Evolutionary conservation across 1,140 invertebrate genomes (phyloP).

Genomic region (Tribolium castaneum): DNA sequence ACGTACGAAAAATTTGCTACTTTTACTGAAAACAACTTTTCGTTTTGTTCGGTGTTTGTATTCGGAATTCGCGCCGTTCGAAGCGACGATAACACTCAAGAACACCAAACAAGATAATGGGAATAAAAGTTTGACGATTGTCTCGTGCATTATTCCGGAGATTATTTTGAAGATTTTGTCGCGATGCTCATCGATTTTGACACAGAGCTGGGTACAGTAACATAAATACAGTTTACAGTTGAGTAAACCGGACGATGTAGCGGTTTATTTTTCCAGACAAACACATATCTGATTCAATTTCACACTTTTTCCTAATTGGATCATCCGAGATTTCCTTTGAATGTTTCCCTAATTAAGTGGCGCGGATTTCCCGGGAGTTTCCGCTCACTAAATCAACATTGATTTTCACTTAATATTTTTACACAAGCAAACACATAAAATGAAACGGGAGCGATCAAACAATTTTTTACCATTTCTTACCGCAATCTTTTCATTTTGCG

Average conservation of each 20-base stretch:
- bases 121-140: slow-evolving; percentile 19
- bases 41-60: slow-evolving; percentile 50
- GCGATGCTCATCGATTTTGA: neutral
- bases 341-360: slow-evolving; percentile 31
- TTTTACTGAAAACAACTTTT: slow-evolving; percentile 57
- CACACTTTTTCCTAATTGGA: neutral
- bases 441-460: too few species aligned
- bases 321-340: neutral
- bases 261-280: slow-evolving; percentile 14
- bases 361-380: slow-evolving; percentile 21
- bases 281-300: neutral
- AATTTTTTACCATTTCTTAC: too few species aligned
- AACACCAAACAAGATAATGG: slow-evolving; percentile 16
- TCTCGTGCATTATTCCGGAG: slow-evolving; percentile 16
- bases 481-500: neutral
- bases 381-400: slow-evolving; percentile 18
- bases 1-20: slow-evolving; percentile 60
- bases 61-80: slow-evolving; percentile 7
- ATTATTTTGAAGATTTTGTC: slow-evolving; percentile 13
- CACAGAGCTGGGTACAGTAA: slow-evolving; percentile 5
- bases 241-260: slow-evolving; percentile 19
- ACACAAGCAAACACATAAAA: neutral
- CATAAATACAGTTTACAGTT: slow-evolving; percentile 27
- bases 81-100: slow-evolving; percentile 4
- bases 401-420: slow-evolving; percentile 35